Conservation (phyloP, 2,113 vertebrate species). For the Pomatorhinus ruficollis region DNA sequence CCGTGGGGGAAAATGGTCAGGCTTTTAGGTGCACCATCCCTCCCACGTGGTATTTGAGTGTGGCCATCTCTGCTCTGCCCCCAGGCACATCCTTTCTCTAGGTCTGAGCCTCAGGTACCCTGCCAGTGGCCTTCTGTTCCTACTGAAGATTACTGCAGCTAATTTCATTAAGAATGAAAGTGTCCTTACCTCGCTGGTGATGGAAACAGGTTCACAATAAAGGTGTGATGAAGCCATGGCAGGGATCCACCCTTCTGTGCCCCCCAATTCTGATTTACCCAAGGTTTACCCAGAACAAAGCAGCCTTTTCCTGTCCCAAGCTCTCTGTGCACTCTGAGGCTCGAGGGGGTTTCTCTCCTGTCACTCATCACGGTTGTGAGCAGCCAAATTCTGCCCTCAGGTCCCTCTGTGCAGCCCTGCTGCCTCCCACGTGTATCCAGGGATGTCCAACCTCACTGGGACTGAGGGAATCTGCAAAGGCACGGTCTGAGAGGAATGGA, state of each 20-base stretch:
- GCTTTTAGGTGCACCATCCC: neutral
- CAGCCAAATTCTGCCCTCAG: neutral
- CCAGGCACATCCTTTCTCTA: neutral
- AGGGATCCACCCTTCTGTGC: neutral
- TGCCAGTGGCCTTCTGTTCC: neutral
- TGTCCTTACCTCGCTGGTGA: neutral
- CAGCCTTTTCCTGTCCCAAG: neutral
- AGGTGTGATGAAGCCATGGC: neutral
- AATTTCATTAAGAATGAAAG: neutral
- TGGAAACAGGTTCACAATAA: neutral
- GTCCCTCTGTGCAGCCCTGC: neutral
- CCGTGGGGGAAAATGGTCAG: neutral
- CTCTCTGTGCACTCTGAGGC: neutral
- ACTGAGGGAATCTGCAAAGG: neutral
- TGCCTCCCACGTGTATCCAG: neutral
- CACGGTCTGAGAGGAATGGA: neutral
- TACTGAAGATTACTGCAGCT: neutral
- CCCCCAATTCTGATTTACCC: too few relatives aligned
- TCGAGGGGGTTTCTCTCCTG: neutral
- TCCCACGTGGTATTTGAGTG: rapidly evolving
- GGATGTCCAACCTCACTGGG: neutral
- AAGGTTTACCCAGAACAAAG: neutral
- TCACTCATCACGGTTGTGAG: neutral
- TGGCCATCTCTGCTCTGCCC: neutral
- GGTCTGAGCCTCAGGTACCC: neutral